phyloP scores from a whole-genome alignment of 2,113 vertebrate genomes.

The Etheostoma cragini region DNA sequence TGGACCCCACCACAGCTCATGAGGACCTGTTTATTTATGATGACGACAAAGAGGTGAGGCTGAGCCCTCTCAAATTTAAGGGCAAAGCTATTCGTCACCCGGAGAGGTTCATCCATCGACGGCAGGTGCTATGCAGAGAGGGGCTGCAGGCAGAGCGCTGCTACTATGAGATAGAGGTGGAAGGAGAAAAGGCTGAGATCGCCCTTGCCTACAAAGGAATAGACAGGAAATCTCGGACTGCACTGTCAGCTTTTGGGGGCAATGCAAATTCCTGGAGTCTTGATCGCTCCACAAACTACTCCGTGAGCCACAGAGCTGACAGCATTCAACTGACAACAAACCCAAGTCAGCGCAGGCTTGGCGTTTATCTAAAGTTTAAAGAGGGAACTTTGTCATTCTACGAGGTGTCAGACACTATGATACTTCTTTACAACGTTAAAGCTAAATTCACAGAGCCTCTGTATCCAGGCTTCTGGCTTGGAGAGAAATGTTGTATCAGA shows the following conservation, averaged over 20 bases:
- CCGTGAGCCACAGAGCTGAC: slow-evolving; percentile 50
- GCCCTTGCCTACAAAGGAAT: slow-evolving; percentile 70
- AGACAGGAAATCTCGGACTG: slow-evolving; percentile 41
- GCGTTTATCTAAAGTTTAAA: slow-evolving; percentile 66
- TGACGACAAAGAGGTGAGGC: slow-evolving; percentile 39
- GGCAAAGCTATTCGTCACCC: not conserved
- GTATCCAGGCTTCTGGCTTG: slow-evolving; percentile 77
- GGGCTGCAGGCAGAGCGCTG: slow-evolving; percentile 57
- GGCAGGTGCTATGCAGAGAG: slow-evolving; percentile 73
- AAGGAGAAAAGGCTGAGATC: slow-evolving; percentile 65
- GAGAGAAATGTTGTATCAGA: slow-evolving; percentile 58
- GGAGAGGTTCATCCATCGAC: slow-evolving; percentile 47
- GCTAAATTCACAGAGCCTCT: slow-evolving; percentile 68
- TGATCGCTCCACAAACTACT: slow-evolving; percentile 59
- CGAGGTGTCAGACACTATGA: slow-evolving; percentile 68
- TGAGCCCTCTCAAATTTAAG: not conserved
- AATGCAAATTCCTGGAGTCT: slow-evolving; percentile 72
- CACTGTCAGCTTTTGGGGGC: slow-evolving; percentile 60
- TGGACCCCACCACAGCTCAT: slow-evolving; percentile 67
- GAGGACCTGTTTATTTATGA: slow-evolving; percentile 51
- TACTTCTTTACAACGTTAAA: slow-evolving; percentile 56
- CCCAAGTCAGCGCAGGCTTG: slow-evolving; percentile 49
- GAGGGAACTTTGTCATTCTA: slow-evolving; percentile 71
- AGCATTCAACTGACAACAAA: slow-evolving; percentile 33
- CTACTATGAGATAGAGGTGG: slow-evolving; percentile 75